Evolutionary conservation across 2,797 vertebrate species (phyloP).

Genomic region (Microchirus variegatus): DNA sequence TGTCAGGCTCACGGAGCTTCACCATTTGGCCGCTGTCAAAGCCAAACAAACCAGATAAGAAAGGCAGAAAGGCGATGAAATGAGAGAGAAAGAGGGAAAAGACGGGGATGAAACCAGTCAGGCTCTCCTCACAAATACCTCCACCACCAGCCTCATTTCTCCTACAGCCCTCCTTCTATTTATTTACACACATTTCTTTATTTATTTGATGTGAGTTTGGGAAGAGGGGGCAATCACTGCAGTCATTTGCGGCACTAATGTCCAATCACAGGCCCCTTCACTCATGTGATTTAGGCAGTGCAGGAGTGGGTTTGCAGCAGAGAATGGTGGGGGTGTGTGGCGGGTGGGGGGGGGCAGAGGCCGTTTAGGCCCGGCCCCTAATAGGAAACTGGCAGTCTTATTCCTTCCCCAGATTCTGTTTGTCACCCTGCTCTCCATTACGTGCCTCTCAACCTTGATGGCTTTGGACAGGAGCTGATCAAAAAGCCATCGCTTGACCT

Average conservation of each 20-base stretch:
- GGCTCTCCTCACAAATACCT: slow-evolving; percentile 43
- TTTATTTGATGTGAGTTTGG: slow-evolving; percentile 85
- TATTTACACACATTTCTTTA: slow-evolving; percentile 85
- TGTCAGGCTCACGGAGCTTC: slow-evolving; percentile 90
- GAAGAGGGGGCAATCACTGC: slow-evolving; percentile 92
- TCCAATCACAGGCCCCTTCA: slow-evolving; percentile 99
- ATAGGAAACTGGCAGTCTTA: slow-evolving; percentile 99
- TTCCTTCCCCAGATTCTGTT: slow-evolving; percentile 99
- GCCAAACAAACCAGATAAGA: slow-evolving; percentile 98
- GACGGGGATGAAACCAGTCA: slow-evolving; percentile 85
- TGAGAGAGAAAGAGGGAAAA: slow-evolving; percentile 63
- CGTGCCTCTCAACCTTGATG: slow-evolving; percentile 99
- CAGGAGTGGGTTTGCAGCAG: slow-evolving; percentile 78
- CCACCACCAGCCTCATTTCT: slow-evolving; percentile 57
- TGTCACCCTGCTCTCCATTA: slow-evolving; percentile 99
- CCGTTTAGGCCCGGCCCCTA: slow-evolving; percentile 95
- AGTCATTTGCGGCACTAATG: slow-evolving; percentile 99
- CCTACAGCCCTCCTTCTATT: slow-evolving; percentile 78
- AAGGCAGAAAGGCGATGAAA: slow-evolving; percentile 91
- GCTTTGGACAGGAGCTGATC: slow-evolving; percentile 99
- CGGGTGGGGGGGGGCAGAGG: slow-evolving; percentile 80
- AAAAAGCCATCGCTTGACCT: slow-evolving; percentile 99
- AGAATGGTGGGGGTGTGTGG: slow-evolving; percentile 67
- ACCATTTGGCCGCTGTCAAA: slow-evolving; percentile 97
- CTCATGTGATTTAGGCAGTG: slow-evolving; percentile 98